Conservation (phyloP, 2,797 vertebrate genomes). For the Arnoldichthys spilopterus region DNA sequence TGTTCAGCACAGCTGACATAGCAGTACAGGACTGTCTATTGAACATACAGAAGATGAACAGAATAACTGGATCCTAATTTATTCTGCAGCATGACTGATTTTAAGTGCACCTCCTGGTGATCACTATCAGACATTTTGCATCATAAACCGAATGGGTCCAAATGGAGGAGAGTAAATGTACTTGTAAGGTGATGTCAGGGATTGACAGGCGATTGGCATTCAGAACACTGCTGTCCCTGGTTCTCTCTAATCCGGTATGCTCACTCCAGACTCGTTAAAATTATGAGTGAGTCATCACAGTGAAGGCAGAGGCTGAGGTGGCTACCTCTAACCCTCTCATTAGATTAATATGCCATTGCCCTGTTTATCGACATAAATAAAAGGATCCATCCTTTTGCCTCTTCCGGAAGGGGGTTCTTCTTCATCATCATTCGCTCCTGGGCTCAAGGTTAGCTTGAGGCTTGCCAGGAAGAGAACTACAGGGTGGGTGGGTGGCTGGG, state of each 20-base stretch:
- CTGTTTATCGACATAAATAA: constrained; percentile 78
- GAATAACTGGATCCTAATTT: constrained; percentile 11
- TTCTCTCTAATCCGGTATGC: constrained; percentile 43
- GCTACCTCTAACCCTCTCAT: constrained; percentile 66
- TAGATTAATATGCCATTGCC: constrained; percentile 75
- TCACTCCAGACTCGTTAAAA: constrained; percentile 63
- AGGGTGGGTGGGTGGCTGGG: constrained; percentile 37
- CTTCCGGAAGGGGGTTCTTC: constrained; percentile 61
- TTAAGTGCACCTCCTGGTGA: constrained; percentile 15
- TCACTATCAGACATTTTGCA: constrained; percentile 23
- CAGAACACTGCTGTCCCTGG: constrained; percentile 35
- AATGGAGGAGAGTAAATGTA: constrained; percentile 35
- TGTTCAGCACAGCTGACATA: neutral
- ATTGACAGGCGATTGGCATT: constrained; percentile 74
- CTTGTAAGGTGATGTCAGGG: constrained; percentile 37
- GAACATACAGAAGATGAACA: neutral
- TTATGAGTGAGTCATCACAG: constrained; percentile 75
- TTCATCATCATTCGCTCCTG: constrained; percentile 41
- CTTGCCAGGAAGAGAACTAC: constrained; percentile 59
- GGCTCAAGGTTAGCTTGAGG: constrained; percentile 73
- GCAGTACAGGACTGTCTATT: neutral
- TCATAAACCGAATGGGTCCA: constrained; percentile 37
- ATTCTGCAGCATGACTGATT: neutral
- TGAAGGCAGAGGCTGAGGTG: constrained; percentile 64
- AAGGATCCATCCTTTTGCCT: constrained; percentile 65